Evolutionary conservation across 1,140 invertebrate genomes (phyloP).

Genomic region (Chymomyza costata): DNA sequence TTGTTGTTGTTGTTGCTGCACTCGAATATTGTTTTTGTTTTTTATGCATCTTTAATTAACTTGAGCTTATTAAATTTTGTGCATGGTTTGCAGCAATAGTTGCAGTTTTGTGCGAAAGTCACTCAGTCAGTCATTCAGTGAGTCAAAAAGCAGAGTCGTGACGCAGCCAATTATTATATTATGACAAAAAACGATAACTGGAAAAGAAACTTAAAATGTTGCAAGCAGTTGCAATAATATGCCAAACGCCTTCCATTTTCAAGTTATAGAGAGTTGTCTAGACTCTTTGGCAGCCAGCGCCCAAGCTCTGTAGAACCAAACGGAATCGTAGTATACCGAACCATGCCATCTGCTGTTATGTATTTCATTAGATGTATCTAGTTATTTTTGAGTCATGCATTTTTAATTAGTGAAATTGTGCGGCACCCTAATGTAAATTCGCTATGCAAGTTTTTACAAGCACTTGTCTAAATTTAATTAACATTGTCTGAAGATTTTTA

Average conservation of each 20-base stretch:
- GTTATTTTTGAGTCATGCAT: slow-evolving; percentile 3
- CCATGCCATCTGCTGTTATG: too few species aligned
- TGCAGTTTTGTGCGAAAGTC: not conserved
- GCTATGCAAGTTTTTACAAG: not conserved
- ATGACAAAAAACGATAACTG: not conserved
- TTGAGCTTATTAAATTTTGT: not conserved
- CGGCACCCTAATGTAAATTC: not conserved
- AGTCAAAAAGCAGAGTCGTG: not conserved
- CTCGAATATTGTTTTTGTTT: too few species aligned
- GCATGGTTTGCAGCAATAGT: not conserved
- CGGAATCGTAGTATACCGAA: not conserved
- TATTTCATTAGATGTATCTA: too few species aligned
- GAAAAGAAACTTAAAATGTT: too few species aligned
- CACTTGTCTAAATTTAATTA: too few species aligned
- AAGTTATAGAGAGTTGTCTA: too few species aligned
- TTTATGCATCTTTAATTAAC: slow-evolving; percentile 1
- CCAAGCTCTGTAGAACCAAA: too few species aligned
- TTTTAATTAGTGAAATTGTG: slow-evolving; percentile 5
- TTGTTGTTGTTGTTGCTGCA: too few species aligned
- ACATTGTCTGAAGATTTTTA: too few species aligned
- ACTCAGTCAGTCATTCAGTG: not conserved
- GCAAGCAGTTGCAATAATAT: too few species aligned
- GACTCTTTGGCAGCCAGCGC: too few species aligned
- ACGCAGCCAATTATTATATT: slow-evolving; percentile 1
- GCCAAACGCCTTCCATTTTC: too few species aligned